These are phyloP conservation scores for Tethea ocularis DNA, from an alignment of 2,888 invertebrate species.

Conservation along the genomic window DNA sequence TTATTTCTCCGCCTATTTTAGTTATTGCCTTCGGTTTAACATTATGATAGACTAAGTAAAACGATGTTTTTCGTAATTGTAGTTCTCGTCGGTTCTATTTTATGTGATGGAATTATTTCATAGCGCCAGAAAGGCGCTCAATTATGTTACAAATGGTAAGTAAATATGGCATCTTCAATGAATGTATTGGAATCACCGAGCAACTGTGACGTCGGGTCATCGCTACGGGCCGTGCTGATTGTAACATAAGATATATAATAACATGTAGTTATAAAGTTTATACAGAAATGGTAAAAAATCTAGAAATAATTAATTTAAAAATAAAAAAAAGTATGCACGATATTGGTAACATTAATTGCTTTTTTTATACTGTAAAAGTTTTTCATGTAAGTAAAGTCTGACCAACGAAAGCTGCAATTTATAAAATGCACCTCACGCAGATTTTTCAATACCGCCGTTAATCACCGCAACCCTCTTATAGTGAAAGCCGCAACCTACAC, in stretches of 20 bases:
- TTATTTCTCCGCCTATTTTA: slow-evolving; percentile 19
- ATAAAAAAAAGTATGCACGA: neutral
- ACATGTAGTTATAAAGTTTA: too few species aligned
- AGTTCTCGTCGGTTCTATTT: neutral
- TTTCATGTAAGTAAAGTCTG: too few species aligned
- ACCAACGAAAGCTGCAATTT: too few species aligned
- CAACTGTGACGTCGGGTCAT: slow-evolving; percentile 8
- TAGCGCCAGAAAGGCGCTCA: neutral
- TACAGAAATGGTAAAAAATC: slow-evolving; percentile 28
- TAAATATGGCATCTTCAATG: neutral
- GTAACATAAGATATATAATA: neutral
- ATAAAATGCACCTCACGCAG: too few species aligned
- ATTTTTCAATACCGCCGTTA: too few species aligned
- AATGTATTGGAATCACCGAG: slow-evolving; percentile 6
- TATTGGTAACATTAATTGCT: neutral
- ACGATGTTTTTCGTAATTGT: slow-evolving; percentile 1
- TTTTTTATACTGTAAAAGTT: too few species aligned
- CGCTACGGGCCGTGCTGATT: slow-evolving; percentile 9
- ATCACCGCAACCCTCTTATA: too few species aligned
- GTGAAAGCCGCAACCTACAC: too few species aligned
- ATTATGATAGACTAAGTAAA: slow-evolving; percentile 4
- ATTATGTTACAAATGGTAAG: slow-evolving; percentile 5
- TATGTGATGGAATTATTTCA: neutral
- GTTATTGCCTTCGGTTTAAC: neutral
- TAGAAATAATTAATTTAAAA: slow-evolving; percentile 29